Evolutionary conservation across 2,797 vertebrate species (phyloP).

Genomic region (Thunnus albacares): DNA sequence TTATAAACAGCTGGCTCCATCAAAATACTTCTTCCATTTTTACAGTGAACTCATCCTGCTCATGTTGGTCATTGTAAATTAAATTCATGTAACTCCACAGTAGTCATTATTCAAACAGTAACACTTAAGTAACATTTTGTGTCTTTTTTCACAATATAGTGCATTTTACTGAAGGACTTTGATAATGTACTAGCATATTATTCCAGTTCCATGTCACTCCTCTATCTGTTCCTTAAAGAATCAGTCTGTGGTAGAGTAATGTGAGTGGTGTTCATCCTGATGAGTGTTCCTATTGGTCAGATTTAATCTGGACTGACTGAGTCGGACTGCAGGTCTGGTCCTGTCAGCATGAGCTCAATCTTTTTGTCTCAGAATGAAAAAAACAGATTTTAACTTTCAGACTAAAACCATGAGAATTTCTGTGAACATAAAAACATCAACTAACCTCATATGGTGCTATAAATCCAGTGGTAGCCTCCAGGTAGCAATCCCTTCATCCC

Average conservation of each 20-base stretch:
- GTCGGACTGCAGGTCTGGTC: neutral
- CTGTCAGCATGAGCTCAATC: neutral
- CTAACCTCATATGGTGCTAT: constrained; percentile 52
- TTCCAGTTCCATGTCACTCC: neutral
- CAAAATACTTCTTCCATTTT: neutral
- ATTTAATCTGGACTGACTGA: constrained; percentile 3
- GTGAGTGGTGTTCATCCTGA: constrained; percentile 4
- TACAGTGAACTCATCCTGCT: neutral
- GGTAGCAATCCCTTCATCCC: constrained; percentile 30
- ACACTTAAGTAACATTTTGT: neutral
- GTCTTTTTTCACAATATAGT: no score
- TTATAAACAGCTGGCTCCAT: neutral
- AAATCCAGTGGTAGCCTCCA: constrained; percentile 43
- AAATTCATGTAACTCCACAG: neutral
- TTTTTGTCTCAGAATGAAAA: neutral
- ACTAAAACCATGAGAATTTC: neutral
- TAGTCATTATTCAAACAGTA: neutral
- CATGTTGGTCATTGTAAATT: constrained; percentile 3
- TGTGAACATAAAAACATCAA: neutral
- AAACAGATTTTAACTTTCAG: neutral
- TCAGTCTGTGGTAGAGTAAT: constrained; percentile 13
- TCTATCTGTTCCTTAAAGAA: neutral
- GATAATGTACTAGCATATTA: neutral
- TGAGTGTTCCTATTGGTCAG: neutral
- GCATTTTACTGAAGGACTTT: neutral